These are phyloP conservation scores for Ormyrus nitidulus DNA, from an alignment of 2,888 invertebrate genomes.

Conservation along the genomic window DNA sequence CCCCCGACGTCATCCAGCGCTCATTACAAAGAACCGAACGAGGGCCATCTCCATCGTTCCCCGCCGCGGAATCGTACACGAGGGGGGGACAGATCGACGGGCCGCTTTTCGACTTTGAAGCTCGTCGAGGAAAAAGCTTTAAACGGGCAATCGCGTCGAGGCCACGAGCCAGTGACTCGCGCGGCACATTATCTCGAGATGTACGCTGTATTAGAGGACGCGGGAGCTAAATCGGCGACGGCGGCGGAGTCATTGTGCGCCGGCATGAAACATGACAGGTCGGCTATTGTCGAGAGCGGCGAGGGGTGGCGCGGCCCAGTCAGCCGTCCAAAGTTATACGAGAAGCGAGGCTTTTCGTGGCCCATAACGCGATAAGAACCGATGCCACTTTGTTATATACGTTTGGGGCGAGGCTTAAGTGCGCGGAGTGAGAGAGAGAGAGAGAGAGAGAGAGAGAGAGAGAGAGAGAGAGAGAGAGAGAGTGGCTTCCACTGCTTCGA, in stretches of 20 bases:
- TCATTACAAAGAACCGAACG: conserved; percentile 38
- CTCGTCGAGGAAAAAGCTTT: neutral
- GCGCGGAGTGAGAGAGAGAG: conserved; percentile 58
- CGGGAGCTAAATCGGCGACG: neutral
- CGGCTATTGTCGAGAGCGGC: conserved; percentile 66
- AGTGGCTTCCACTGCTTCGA: no score
- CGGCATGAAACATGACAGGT: conserved; percentile 71
- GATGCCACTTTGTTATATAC: conserved; percentile 71
- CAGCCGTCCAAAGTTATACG: conserved; percentile 42
- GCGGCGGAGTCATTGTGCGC: conserved; percentile 67
- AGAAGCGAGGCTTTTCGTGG: conserved; percentile 3
- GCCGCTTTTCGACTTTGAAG: conserved; percentile 19
- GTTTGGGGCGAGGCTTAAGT: conserved; percentile 64
- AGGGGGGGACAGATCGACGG: conserved; percentile 44
- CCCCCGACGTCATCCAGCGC: conserved; percentile 45
- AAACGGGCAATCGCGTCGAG: conserved; percentile 14
- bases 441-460: no score
- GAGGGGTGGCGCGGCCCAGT: conserved; percentile 14
- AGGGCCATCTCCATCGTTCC: conserved; percentile 28
- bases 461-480: no score
- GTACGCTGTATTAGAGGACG: conserved; percentile 1
- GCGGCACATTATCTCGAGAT: conserved; percentile 31
- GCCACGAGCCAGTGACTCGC: neutral
- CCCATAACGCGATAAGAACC: conserved; percentile 73
- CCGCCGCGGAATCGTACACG: conserved; percentile 43